These are phyloP conservation scores for Ips typographus DNA, from an alignment of 1,140 invertebrate genomes.

Conservation along the genomic window DNA sequence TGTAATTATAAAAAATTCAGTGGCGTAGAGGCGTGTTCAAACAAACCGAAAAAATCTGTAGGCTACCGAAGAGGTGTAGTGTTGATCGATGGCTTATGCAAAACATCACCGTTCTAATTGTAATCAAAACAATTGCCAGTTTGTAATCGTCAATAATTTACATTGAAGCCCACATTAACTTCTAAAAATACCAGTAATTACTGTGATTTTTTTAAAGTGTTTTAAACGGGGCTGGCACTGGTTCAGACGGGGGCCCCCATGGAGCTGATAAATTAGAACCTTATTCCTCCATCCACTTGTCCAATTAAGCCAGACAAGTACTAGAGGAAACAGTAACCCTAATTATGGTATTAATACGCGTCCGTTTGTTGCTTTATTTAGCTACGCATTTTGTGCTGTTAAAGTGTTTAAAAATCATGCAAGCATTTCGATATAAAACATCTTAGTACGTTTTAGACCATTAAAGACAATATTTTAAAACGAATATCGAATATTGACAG, in stretches of 20 bases:
- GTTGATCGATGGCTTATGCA: neutral
- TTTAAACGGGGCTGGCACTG: neutral
- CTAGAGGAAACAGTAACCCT: constrained; percentile 1
- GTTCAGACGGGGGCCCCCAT: neutral
- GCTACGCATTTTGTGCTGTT: neutral
- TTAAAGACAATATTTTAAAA: too few species aligned
- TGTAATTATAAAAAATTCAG: too few species aligned
- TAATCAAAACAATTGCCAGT: too few species aligned
- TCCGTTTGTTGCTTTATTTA: neutral
- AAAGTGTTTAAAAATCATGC: neutral
- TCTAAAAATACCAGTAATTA: neutral
- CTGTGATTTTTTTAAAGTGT: too few species aligned
- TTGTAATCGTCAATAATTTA: neutral
- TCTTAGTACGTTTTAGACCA: too few species aligned
- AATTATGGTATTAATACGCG: neutral
- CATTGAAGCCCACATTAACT: neutral
- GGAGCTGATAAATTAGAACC: neutral
- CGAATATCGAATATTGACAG: too few species aligned
- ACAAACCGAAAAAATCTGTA: neutral
- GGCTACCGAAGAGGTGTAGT: neutral
- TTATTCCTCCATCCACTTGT: neutral
- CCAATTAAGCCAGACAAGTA: neutral
- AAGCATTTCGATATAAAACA: too few species aligned
- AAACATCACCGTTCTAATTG: neutral
- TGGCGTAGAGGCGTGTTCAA: too few species aligned